A percentile compares a stretch with the other conserved stretches of the same genome.
Evolutionary conservation across 1,140 invertebrate species (phyloP).

Genomic region (Pseudomyrmex pallidus): DNA sequence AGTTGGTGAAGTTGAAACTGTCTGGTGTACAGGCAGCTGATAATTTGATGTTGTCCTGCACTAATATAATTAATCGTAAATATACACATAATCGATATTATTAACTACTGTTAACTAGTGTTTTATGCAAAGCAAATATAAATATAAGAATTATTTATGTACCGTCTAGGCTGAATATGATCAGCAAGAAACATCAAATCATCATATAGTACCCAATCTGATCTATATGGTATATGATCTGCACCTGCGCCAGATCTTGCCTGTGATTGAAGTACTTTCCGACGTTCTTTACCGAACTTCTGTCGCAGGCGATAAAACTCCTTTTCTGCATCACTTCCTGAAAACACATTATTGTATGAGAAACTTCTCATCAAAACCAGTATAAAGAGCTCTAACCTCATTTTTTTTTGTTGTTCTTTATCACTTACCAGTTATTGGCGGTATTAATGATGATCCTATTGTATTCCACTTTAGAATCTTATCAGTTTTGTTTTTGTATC

Average conservation of each 20-base stretch:
- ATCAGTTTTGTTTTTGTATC: constrained; percentile 9
- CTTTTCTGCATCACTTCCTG: neutral
- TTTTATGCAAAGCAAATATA: neutral
- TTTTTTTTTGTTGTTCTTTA: neutral
- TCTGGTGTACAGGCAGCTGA: neutral
- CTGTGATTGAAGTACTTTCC: neutral
- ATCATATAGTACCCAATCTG: neutral
- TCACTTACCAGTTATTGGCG: constrained; percentile 2
- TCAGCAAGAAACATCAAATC: constrained; percentile 1
- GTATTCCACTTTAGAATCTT: neutral
- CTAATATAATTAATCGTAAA: neutral
- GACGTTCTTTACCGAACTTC: constrained; percentile 9
- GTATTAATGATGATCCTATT: neutral
- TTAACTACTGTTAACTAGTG: neutral
- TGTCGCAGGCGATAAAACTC: neutral
- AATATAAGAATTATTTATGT: neutral
- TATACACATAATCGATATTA: too few relatives aligned
- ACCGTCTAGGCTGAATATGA: constrained; percentile 6
- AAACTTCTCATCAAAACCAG: neutral
- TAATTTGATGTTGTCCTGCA: constrained; percentile 4
- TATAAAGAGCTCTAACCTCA: neutral
- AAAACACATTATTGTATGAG: neutral
- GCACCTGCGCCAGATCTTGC: constrained; percentile 9
- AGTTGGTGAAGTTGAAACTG: neutral
- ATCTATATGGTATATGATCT: constrained; percentile 4